phyloP scores from a whole-genome alignment of 92 coral and sea anemone species.

The Bergia puertoricense region DNA sequence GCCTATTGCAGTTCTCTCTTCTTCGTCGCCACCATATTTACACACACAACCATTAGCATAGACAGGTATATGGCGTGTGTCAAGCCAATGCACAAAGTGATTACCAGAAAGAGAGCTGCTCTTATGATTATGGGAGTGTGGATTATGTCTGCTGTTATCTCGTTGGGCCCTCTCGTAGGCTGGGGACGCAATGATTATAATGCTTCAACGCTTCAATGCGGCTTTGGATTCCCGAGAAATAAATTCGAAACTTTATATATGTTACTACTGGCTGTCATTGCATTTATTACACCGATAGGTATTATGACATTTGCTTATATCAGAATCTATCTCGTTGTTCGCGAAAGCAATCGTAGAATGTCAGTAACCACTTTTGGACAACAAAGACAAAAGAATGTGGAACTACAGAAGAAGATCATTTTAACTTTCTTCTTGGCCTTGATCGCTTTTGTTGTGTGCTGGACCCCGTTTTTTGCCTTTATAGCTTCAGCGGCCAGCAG shows the following conservation, averaged over 20 bases:
- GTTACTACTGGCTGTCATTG: conserved; percentile 59
- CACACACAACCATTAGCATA: conserved; percentile 79
- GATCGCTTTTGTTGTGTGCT: conserved; percentile 74
- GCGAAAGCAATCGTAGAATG: conserved; percentile 66
- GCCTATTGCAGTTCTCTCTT: conserved; percentile 65
- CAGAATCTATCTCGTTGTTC: conserved; percentile 63
- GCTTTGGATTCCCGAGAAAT: conserved; percentile 72
- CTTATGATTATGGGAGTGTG: conserved; percentile 66
- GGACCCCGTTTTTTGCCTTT: conserved; percentile 81
- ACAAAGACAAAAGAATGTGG: conserved; percentile 46
- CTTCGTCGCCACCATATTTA: conserved; percentile 71
- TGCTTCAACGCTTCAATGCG: conserved; percentile 80
- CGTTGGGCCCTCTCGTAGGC: conserved; percentile 78
- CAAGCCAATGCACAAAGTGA: conserved; percentile 76
- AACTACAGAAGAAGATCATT: conserved; percentile 61
- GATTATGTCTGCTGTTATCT: conserved; percentile 61
- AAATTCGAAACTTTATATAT: conserved; percentile 63
- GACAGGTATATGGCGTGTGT: conserved; percentile 82
- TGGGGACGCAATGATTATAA: conserved; percentile 83
- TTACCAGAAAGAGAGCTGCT: conserved; percentile 71
- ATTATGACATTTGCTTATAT: conserved; percentile 73
- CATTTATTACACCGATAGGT: conserved; percentile 64
- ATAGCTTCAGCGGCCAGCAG: conserved; percentile 71
- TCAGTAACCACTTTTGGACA: conserved; percentile 61
- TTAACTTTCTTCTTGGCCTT: conserved; percentile 81